Percentiles rank a stretch among this genome's conserved stretches.
Conservation (phyloP, 2,888 invertebrate species). For the Melolontha melolontha region DNA sequence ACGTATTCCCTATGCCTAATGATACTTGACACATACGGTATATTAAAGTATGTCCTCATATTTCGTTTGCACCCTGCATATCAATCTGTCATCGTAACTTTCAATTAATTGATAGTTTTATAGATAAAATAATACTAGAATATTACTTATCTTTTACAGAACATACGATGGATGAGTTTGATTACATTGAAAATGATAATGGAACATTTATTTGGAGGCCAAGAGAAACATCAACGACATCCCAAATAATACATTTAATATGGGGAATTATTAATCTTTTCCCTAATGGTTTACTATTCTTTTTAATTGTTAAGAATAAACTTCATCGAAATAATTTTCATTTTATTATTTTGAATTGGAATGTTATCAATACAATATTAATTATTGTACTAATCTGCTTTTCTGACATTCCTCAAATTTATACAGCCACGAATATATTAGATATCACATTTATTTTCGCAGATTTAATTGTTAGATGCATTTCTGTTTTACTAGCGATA, state of each 20-base stretch:
- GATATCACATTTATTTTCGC: background rate
- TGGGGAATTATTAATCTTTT: too few species aligned
- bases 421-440: background rate
- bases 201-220: background rate
- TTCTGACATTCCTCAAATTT: background rate
- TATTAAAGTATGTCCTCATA: too few species aligned
- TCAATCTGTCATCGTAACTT: too few species aligned
- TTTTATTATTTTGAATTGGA: slow-evolving; percentile 6
- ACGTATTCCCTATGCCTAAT: too few species aligned
- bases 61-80: too few species aligned
- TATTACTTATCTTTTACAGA: background rate
- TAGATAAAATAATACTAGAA: too few species aligned
- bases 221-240: background rate
- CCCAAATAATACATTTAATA: background rate
- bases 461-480: slow-evolving; percentile 2
- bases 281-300: too few species aligned
- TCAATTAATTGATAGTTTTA: too few species aligned
- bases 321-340: too few species aligned
- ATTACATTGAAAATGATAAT: slow-evolving; percentile 1
- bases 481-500: background rate
- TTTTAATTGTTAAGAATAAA: too few species aligned
- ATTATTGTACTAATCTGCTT: slow-evolving; percentile 5
- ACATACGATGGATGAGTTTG: background rate
- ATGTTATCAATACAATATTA: background rate
- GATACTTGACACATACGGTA: too few species aligned